A percentile compares a stretch with the other conserved stretches of the same genome.
Evolutionary conservation across 2,797 vertebrate genomes (phyloP).

Genomic region (Ibycter americanus): DNA sequence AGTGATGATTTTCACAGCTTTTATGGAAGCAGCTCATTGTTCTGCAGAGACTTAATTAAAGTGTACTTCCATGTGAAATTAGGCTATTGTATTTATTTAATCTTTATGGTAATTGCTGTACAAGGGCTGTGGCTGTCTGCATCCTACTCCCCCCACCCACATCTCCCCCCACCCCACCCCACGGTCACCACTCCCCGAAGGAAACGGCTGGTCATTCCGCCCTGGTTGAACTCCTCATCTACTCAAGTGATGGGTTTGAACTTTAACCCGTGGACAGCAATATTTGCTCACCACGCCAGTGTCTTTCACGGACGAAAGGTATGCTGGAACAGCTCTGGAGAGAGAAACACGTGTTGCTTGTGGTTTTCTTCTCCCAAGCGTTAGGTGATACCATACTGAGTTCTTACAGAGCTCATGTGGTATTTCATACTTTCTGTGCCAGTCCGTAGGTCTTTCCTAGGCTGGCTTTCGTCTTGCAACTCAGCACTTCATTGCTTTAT

Average conservation of each 20-base stretch:
- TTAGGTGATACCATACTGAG: background rate
- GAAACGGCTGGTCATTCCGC: slow-evolving; percentile 1
- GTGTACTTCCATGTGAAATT: slow-evolving; percentile 55
- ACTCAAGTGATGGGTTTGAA: slow-evolving; percentile 53
- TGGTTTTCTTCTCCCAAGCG: background rate
- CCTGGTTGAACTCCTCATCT: slow-evolving; percentile 1
- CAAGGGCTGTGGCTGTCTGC: slow-evolving; percentile 27
- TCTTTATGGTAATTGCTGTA: slow-evolving; percentile 30
- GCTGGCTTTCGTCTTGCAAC: background rate
- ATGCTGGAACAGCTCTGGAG: background rate
- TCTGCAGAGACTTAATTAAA: slow-evolving; percentile 65
- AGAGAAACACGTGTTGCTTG: accelerated
- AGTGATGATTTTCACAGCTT: slow-evolving; percentile 44
- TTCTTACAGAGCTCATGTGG: background rate
- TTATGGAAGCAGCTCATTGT: slow-evolving; percentile 55
- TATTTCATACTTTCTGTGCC: background rate
- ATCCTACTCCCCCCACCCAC: slow-evolving; percentile 36
- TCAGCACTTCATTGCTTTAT: background rate
- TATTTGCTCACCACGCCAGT: slow-evolving; percentile 46
- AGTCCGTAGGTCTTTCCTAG: background rate
- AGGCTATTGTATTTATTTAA: slow-evolving; percentile 67
- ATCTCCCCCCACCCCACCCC: slow-evolving; percentile 2
- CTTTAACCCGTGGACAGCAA: slow-evolving; percentile 55
- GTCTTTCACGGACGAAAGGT: background rate
- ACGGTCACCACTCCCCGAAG: background rate